phyloP scores from a whole-genome alignment of 2,888 invertebrate species.

The Macrosoma leucophasiata region DNA sequence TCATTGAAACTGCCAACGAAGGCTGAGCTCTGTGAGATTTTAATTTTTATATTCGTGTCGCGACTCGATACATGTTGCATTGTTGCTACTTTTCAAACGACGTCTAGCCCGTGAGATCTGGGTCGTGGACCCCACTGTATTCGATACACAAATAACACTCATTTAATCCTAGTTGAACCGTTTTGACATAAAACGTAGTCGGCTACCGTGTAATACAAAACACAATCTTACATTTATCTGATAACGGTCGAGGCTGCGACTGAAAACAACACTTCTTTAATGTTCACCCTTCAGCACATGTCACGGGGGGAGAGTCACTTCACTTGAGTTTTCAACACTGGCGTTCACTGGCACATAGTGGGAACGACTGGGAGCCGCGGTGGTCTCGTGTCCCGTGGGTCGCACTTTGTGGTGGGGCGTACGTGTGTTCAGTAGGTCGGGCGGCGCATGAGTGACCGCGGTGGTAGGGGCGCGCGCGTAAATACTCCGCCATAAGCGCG shows the following conservation, averaged over 20 bases:
- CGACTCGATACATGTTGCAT: conserved; percentile 56
- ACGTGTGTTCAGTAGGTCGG: conserved; percentile 67
- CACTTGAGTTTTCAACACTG: conserved; percentile 51
- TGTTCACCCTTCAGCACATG: conserved; percentile 58
- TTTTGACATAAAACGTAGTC: conserved; percentile 24
- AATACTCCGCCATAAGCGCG: conserved; percentile 64
- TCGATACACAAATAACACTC: conserved; percentile 26
- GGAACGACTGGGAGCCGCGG: conserved; percentile 39
- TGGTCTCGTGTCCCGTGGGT: conserved; percentile 43
- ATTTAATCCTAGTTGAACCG: conserved; percentile 19
- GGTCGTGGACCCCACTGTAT: conserved; percentile 56
- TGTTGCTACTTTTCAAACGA: conserved; percentile 53
- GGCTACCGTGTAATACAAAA: conserved; percentile 33
- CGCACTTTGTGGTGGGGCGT: conserved; percentile 47
- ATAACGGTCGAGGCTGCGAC: conserved; percentile 70
- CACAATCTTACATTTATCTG: conserved; percentile 66
- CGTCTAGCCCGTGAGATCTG: conserved; percentile 63
- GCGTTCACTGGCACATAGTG: conserved; percentile 64
- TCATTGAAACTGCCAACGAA: conserved; percentile 67
- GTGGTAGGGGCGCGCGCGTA: conserved; percentile 72
- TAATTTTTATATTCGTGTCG: conserved; percentile 61
- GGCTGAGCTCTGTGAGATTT: conserved; percentile 67
- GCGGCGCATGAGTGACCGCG: conserved; percentile 71
- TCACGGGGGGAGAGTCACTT: conserved; percentile 60
- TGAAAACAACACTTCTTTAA: conserved; percentile 48